Evolutionary conservation across 2,888 invertebrate genomes (phyloP), one percentile per base, ranked within the genome.

Genomic region (Bugula neritina): DNA sequence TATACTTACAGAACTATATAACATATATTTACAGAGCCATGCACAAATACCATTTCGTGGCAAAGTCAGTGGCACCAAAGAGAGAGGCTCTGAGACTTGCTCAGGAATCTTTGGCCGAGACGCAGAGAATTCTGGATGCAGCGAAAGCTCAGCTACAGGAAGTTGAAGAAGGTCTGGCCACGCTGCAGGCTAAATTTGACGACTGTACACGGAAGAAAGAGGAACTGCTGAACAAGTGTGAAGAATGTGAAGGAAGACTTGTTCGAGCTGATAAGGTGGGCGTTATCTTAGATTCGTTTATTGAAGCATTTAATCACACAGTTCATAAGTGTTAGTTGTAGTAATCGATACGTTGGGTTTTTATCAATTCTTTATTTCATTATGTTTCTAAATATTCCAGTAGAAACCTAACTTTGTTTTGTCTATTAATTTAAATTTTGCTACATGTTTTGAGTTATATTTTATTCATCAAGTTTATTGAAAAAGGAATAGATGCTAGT

Each of bases 31-130:
- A 27, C 34, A 74, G 84, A 73, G 85, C 85, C 73, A 85, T 85
- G 85, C 81, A 85, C 79, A 84, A 85, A 75, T 85, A 84, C 75
- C 83, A 85, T 77, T 82, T 82, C 75, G 84, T 85, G 5, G 81
- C 84, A n/a, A 82, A 77, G 74, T 80, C 78, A 70, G 84, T 85
- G 43, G 83, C 82, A 23, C 84, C 84, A 1, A 84, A 85, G 76
- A 74, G 84, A 52, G 84, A 81, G 73, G 80, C 80, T 29, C 77
- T 85, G 71, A 75, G 79, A 31, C 73, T 79, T 10, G 84, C 85
- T 1, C 79, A 81, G 74, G 82, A 79, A 35, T 83, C 84, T 55
- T 77, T 85, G 55, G 80, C 77, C 0, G 81, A 80, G 74, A 83
- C 83, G 1, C 82, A 83, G 78, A 75, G 78, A 34, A 77, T 80